phyloP scores from a whole-genome alignment of 2,113 vertebrate genomes.

The Ciconia maguari region DNA sequence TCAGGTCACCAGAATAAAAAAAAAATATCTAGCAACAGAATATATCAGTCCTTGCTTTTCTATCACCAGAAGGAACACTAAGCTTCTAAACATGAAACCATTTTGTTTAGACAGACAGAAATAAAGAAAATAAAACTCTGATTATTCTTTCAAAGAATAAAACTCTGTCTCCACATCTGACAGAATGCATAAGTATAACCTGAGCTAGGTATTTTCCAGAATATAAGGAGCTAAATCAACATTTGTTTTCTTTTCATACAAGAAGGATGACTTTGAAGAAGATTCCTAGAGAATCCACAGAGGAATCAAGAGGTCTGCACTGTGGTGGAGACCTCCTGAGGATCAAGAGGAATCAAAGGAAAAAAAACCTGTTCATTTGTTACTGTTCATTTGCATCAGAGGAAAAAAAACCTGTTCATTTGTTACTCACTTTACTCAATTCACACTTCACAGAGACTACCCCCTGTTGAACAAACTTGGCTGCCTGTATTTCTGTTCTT shows the following conservation, averaged over 20 bases:
- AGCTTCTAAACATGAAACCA: background rate
- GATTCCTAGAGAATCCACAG: background rate
- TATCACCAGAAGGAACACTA: background rate
- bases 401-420: background rate
- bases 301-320: background rate
- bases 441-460: background rate
- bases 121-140: background rate
- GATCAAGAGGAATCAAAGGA: too few relatives aligned
- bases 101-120: background rate
- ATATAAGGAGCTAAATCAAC: background rate
- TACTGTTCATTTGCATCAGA: background rate
- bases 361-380: too few relatives aligned
- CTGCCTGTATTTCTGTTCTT: background rate
- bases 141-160: background rate
- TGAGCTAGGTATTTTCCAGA: background rate
- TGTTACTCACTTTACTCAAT: background rate
- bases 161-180: background rate
- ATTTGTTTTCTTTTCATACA: background rate
- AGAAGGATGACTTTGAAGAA: background rate
- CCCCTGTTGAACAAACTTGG: background rate
- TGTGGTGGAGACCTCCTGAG: too few relatives aligned
- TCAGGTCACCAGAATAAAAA: background rate
- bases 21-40: background rate
- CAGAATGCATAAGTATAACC: background rate
- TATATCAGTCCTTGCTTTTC: background rate